These are phyloP conservation scores for Mugil cephalus DNA, from an alignment of 2,113 vertebrate species.

Conservation along the genomic window DNA sequence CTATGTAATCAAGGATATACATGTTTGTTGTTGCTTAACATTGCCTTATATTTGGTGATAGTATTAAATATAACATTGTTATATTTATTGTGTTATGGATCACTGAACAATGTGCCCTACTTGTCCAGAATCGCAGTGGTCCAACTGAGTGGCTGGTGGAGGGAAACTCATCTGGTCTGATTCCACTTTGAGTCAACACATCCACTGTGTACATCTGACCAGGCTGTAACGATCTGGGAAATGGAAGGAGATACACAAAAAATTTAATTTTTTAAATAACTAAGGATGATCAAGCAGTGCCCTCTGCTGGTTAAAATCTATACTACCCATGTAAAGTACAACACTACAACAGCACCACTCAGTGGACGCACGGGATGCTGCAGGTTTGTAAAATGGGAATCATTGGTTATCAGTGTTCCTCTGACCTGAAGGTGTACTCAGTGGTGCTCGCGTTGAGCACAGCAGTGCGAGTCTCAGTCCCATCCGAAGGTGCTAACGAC, in stretches of 20 bases:
- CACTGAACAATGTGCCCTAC: constrained; percentile 81
- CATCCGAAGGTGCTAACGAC: constrained; percentile 85
- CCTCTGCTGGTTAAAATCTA: constrained; percentile 32
- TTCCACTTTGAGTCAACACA: constrained; percentile 89
- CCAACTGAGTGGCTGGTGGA: constrained; percentile 89
- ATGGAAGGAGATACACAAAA: constrained; percentile 26
- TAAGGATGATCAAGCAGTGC: constrained; percentile 7
- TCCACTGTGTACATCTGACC: constrained; percentile 90
- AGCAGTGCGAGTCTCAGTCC: constrained; percentile 78
- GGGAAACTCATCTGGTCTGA: constrained; percentile 86
- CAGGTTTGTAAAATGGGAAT: background rate
- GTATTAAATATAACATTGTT: background rate
- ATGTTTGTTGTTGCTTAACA: background rate
- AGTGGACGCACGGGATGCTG: constrained; percentile 34
- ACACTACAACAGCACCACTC: constrained; percentile 13
- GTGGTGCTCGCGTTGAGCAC: constrained; percentile 88
- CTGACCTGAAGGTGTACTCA: constrained; percentile 91
- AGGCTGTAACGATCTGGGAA: constrained; percentile 88
- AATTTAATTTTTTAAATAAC: background rate
- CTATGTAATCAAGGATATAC: no score
- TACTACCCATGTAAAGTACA: background rate
- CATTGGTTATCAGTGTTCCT: background rate
- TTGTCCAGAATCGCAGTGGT: constrained; percentile 90
- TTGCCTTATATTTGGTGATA: background rate
- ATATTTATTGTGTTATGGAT: background rate